Evolutionary conservation across 2,797 vertebrate species (phyloP).

Genomic region (Hephaestus fuliginosus): DNA sequence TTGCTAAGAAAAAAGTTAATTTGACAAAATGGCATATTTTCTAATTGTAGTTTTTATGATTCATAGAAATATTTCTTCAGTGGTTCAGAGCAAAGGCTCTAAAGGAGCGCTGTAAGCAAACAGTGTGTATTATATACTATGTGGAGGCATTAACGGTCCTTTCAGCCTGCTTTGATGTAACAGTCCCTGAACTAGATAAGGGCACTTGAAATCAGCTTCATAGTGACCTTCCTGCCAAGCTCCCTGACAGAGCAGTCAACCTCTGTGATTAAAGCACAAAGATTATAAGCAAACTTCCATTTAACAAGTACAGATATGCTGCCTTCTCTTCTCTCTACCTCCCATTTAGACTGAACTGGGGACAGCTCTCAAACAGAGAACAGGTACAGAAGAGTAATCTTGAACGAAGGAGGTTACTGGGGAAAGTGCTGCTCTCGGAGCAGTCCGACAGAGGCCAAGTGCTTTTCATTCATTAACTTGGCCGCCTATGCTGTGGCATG

Average conservation of each 20-base stretch:
- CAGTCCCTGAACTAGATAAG: constrained; percentile 52
- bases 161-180: constrained; percentile 70
- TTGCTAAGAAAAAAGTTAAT: background rate
- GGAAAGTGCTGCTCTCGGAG: constrained; percentile 62
- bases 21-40: constrained; percentile 12
- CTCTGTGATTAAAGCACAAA: constrained; percentile 64
- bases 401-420: constrained; percentile 68
- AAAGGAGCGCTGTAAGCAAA: background rate
- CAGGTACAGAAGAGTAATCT: constrained; percentile 64
- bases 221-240: constrained; percentile 59
- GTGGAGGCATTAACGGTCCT: constrained; percentile 37
- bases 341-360: constrained; percentile 54
- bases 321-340: constrained; percentile 25
- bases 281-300: constrained; percentile 49
- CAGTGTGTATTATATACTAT: constrained; percentile 23
- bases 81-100: constrained; percentile 2
- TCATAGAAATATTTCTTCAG: background rate
- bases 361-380: constrained; percentile 58
- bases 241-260: constrained; percentile 52
- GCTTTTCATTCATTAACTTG: constrained; percentile 82
- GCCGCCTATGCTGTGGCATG: constrained; percentile 73
- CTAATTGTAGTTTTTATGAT: background rate
- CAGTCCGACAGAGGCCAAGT: constrained; percentile 71
- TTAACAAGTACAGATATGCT: constrained; percentile 34
- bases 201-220: constrained; percentile 42